Evolutionary conservation across 2,797 vertebrate genomes (phyloP), one percentile per base, ranked within the genome.

Genomic region (Lacerta bilineata): DNA sequence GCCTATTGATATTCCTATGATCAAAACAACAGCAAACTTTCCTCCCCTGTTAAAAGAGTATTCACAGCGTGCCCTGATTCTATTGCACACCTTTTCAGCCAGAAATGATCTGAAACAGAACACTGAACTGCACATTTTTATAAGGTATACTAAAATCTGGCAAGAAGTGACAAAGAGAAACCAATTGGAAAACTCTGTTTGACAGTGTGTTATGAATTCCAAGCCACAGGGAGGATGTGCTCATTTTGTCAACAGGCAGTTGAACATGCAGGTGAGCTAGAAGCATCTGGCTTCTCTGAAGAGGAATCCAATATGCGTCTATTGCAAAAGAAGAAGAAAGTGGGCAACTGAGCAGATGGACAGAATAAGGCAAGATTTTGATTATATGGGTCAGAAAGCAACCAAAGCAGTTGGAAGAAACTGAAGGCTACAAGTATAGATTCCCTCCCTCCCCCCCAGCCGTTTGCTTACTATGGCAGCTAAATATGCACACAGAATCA

Each of bases 61-160:
- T 96, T 95, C 92, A 93, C 72, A 90, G 92, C 93, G 93, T 82
- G 93, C 90, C 89, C 91, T 87, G 92, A 95, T 95, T 96, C 94
- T 93, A 95, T 94, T 95, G 94, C 93, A 95, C 87, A 94, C 89
- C 91, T 95, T 95, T 92, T 90, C 93, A 91, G 91, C 87, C 87
- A 93, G 94, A 97, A 96, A 95, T 94, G 0, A 95, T 94, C 93
- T 43, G 93, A 96, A 96, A 95, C 0, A 17, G 95, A 96, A 95
- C 95, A 95, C 93, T 96, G 95, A 96, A 93, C 93, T 25, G 86
- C 85, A 91, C 88, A 87, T 95, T 95, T 91, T 82, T 95, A 93
- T 93, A 92, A 92, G 68, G 85, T 84, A 95, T 88, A 88, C 93
- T 91, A 95, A 93, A 96, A 95, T 92, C 91, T 92, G 87, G 88